Evolutionary conservation across 2,113 vertebrate species (phyloP).

Genomic region (Mixornis gularis): DNA sequence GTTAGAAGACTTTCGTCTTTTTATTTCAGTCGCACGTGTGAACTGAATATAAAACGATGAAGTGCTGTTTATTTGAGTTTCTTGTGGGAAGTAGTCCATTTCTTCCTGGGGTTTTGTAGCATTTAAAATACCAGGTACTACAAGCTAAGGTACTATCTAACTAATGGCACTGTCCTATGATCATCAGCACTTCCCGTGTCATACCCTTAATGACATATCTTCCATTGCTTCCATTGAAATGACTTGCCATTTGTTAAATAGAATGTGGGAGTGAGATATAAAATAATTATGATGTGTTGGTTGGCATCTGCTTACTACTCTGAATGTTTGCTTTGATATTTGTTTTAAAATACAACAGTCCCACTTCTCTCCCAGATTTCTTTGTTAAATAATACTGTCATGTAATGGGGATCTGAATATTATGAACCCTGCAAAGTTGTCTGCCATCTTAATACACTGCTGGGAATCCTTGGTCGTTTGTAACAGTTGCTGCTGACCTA

Average conservation of each 20-base stretch:
- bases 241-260: neutral
- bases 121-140: neutral
- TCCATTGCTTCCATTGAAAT: neutral
- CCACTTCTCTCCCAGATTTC: neutral
- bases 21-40: neutral
- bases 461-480: neutral
- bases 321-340: neutral
- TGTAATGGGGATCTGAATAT: neutral
- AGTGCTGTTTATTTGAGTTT: neutral
- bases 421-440: neutral
- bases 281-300: neutral
- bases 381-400: neutral
- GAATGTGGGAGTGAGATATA: neutral
- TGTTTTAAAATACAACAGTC: neutral
- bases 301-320: neutral
- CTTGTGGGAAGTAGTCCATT: neutral
- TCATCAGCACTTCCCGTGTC: neutral
- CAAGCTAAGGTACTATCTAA: neutral
- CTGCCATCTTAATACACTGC: neutral
- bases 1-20: constrained; percentile 7
- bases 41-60: constrained; percentile 8
- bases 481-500: neutral
- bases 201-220: neutral
- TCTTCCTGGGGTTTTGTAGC: neutral
- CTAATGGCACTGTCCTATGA: neutral